phyloP scores from a whole-genome alignment of 2,888 invertebrate genomes.

The Venustoraphidia nigricollis region DNA sequence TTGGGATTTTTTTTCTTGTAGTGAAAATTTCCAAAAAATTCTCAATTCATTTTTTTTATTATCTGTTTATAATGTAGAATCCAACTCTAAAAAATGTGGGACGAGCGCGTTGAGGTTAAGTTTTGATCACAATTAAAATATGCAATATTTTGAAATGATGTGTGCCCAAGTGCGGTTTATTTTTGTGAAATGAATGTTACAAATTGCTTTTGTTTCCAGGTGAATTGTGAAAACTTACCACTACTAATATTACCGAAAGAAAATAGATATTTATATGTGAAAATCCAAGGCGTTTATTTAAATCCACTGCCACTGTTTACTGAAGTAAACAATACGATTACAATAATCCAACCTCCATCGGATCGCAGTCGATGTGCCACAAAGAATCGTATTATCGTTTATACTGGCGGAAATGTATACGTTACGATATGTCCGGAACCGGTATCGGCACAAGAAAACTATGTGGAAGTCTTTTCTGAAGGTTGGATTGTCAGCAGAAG shows the following conservation, averaged over 20 bases:
- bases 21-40: too few relatives aligned
- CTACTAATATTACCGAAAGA: constrained; percentile 66
- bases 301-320: constrained; percentile 4
- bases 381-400: constrained; percentile 62
- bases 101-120: too few relatives aligned
- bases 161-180: too few relatives aligned
- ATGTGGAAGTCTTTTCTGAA: constrained; percentile 71
- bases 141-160: too few relatives aligned
- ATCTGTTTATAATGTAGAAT: too few relatives aligned
- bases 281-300: constrained; percentile 48
- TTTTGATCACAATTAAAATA: too few relatives aligned
- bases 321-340: constrained; percentile 8
- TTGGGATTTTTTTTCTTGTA: too few relatives aligned
- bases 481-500: constrained; percentile 47
- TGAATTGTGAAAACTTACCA: constrained; percentile 64
- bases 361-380: constrained; percentile 46
- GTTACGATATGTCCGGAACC: constrained; percentile 42
- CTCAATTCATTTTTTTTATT: too few relatives aligned
- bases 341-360: constrained; percentile 11
- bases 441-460: constrained; percentile 37
- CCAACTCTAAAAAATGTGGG: too few relatives aligned
- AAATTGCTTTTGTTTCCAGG: constrained; percentile 32
- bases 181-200: neutral
- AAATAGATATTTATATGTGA: constrained; percentile 63
- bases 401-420: constrained; percentile 46